Conservation (phyloP, 2,797 vertebrate genomes). For the Anguilla obscura region DNA sequence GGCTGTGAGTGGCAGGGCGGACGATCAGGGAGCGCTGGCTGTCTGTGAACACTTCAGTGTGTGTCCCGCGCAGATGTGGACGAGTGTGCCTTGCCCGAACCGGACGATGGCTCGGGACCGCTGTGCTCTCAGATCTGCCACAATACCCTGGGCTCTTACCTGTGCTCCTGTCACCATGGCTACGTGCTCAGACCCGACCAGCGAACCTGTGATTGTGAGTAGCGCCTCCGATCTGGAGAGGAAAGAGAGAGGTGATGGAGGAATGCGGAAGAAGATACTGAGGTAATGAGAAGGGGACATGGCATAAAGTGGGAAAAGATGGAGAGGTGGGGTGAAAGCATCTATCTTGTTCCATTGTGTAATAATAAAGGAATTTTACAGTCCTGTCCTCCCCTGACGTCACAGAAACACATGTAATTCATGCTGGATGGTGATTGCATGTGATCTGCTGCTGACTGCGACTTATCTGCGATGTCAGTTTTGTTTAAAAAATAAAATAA, state of each 20-base stretch:
- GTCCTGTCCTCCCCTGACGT: background rate
- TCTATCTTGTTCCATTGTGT: background rate
- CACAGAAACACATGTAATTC: background rate
- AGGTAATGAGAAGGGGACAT: background rate
- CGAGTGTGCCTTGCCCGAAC: conserved; percentile 63
- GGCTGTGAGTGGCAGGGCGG: background rate
- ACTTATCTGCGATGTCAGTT: background rate
- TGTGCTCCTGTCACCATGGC: conserved; percentile 74
- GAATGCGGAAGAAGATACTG: background rate
- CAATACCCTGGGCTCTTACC: conserved; percentile 73
- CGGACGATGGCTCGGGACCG: conserved; percentile 53
- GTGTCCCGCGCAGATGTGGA: conserved; percentile 65
- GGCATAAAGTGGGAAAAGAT: background rate
- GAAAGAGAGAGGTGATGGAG: background rate
- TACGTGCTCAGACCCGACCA: conserved; percentile 67
- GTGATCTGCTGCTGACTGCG: background rate
- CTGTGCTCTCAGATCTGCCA: conserved; percentile 73
- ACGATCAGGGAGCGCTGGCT: no score
- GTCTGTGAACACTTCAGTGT: conserved; percentile 20
- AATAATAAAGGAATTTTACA: background rate
- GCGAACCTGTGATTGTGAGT: conserved; percentile 67
- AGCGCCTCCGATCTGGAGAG: background rate
- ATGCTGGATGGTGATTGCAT: background rate
- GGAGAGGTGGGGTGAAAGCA: background rate
- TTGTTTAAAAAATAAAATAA: background rate